Conservation (phyloP, 1,140 invertebrate genomes). For the Zaprionus camerounensis region DNA sequence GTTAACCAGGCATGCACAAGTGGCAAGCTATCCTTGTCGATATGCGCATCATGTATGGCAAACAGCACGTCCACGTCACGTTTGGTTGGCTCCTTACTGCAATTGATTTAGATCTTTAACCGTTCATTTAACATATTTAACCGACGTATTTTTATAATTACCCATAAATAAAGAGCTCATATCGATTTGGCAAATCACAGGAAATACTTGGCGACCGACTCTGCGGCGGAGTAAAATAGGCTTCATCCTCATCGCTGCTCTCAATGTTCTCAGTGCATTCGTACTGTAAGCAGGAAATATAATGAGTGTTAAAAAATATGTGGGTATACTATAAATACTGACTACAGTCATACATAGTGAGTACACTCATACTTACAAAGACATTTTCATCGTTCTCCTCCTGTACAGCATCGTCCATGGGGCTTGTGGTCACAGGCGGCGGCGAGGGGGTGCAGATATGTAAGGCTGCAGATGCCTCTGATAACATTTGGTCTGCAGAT, state of each 20-base stretch:
- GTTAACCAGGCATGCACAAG: slow-evolving; percentile 89
- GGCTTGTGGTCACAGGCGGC: slow-evolving; percentile 7
- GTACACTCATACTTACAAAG: slow-evolving; percentile 56
- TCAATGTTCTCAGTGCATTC: slow-evolving; percentile 60
- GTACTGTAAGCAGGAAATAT: slow-evolving; percentile 3
- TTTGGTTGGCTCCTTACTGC: slow-evolving; percentile 88
- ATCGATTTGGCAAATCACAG: slow-evolving; percentile 37
- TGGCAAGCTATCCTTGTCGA: slow-evolving; percentile 87
- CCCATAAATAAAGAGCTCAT: slow-evolving; percentile 73
- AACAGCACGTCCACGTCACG: slow-evolving; percentile 89
- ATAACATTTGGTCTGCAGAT: not conserved
- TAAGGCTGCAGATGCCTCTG: not conserved
- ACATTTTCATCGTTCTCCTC: slow-evolving; percentile 29
- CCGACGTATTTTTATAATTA: slow-evolving; percentile 20
- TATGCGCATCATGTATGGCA: slow-evolving; percentile 85
- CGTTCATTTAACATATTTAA: not conserved
- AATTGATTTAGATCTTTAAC: slow-evolving; percentile 35
- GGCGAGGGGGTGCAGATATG: slow-evolving; percentile 9
- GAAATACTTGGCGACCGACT: slow-evolving; percentile 78
- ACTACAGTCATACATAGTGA: too few species aligned
- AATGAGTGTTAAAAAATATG: not conserved
- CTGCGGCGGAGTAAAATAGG: slow-evolving; percentile 85
- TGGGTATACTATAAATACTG: too few species aligned
- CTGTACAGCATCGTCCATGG: not conserved
- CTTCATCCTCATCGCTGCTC: slow-evolving; percentile 54